A percentile compares a stretch with the other conserved stretches of the same genome.
Evolutionary conservation across 2,888 invertebrate genomes (phyloP).

Genomic region (Patella pellucida): DNA sequence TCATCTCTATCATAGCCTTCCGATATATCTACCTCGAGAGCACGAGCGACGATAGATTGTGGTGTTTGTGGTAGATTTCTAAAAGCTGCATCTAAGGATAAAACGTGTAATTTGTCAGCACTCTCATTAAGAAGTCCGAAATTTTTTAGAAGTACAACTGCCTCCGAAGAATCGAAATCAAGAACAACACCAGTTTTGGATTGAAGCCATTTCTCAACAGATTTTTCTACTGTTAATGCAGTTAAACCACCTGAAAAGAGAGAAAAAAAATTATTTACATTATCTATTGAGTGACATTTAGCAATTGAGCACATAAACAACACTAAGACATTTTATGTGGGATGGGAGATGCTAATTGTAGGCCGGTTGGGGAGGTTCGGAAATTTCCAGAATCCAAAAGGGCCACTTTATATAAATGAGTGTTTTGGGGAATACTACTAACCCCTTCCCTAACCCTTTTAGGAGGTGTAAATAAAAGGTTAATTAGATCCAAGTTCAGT

Average conservation of each 20-base stretch:
- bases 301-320: too few species aligned
- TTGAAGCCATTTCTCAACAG: conserved; percentile 61
- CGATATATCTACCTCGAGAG: conserved; percentile 55
- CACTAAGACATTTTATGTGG: too few species aligned
- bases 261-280: neutral
- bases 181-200: conserved; percentile 52
- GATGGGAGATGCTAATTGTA: too few species aligned
- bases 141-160: conserved; percentile 50
- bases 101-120: conserved; percentile 57
- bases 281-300: neutral
- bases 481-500: too few species aligned
- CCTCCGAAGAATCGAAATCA: conserved; percentile 59
- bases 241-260: conserved; percentile 57
- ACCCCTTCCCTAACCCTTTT: too few species aligned
- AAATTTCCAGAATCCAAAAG: too few species aligned
- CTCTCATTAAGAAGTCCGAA: conserved; percentile 59
- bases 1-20: conserved; percentile 67
- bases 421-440: too few species aligned
- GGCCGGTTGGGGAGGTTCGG: too few species aligned
- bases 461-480: too few species aligned
- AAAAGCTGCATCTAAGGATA: conserved; percentile 60
- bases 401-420: too few species aligned
- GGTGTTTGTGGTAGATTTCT: conserved; percentile 61
- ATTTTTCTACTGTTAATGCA: conserved; percentile 46
- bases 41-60: conserved; percentile 53